Evolutionary conservation across 1,140 invertebrate species (phyloP).

Genomic region (Lethrus apterus): DNA sequence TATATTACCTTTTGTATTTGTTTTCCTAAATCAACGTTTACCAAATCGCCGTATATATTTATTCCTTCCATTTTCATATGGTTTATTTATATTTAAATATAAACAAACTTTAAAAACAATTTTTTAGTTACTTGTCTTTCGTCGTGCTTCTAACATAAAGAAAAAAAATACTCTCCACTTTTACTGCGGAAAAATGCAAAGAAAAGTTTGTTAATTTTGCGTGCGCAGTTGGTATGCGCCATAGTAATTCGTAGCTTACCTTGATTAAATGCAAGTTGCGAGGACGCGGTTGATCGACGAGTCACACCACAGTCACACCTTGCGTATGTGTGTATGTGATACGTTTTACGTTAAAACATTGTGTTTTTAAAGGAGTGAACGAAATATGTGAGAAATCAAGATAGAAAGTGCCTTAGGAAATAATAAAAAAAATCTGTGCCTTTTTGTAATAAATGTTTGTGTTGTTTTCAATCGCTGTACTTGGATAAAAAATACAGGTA

Average conservation of each 20-base stretch:
- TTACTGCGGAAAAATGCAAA: no score
- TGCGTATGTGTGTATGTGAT: slow-evolving; percentile 6
- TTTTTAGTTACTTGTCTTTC: slow-evolving; percentile 1
- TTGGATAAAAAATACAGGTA: background rate
- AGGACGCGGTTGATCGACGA: slow-evolving; percentile 9
- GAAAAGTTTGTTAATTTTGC: no score
- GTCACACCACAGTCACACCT: slow-evolving; percentile 9
- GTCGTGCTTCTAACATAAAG: no score
- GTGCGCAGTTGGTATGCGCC: slow-evolving; percentile 7
- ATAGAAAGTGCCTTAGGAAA: background rate
- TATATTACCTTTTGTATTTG: background rate
- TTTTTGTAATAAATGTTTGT: background rate
- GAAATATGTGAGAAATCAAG: no score
- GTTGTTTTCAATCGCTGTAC: no score
- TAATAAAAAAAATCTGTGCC: background rate
- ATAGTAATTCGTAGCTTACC: slow-evolving; percentile 6
- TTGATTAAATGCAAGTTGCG: slow-evolving; percentile 12
- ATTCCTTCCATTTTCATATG: no score
- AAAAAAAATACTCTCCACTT: no score
- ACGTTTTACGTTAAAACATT: slow-evolving; percentile 8
- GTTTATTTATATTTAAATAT: no score
- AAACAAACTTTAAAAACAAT: background rate
- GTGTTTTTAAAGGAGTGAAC: no score
- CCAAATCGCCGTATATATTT: background rate
- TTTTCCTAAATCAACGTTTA: background rate